phyloP scores from a whole-genome alignment of 2,113 vertebrate genomes.

The Lophius piscatorius region DNA sequence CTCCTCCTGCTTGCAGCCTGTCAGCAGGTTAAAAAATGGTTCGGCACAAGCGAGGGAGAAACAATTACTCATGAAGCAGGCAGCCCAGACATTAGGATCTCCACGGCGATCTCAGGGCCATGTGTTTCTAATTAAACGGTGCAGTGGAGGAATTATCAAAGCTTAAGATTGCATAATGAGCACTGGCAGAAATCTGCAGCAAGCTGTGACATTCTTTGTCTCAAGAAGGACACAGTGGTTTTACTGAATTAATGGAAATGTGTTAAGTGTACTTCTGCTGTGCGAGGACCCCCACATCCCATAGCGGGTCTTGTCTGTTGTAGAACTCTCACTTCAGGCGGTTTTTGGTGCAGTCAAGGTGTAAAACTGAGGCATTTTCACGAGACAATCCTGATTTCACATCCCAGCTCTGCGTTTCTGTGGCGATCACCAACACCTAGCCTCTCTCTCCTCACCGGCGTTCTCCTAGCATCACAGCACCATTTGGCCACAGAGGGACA shows the following conservation, averaged over 20 bases:
- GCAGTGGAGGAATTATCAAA: conserved; percentile 70
- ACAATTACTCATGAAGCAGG: conserved; percentile 73
- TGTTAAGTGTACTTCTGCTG: conserved; percentile 24
- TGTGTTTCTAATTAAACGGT: conserved; percentile 74
- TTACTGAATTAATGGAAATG: conserved; percentile 48
- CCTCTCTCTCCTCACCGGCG: conserved; percentile 39
- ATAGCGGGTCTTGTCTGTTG: background rate
- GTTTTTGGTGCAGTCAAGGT: no score
- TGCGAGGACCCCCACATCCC: background rate
- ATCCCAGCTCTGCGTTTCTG: conserved; percentile 26
- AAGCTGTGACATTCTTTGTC: conserved; percentile 60
- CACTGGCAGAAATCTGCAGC: conserved; percentile 53
- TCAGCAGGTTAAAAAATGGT: conserved; percentile 76
- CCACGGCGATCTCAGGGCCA: conserved; percentile 64
- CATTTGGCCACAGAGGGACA: conserved; percentile 70
- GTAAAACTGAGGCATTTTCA: no score
- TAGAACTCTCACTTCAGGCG: background rate
- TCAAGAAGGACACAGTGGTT: conserved; percentile 50
- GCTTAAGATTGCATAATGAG: conserved; percentile 72
- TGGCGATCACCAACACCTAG: conserved; percentile 56
- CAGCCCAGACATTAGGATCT: conserved; percentile 67
- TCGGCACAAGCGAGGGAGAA: conserved; percentile 61
- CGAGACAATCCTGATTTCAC: conserved; percentile 31
- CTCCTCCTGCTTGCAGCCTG: conserved; percentile 58
- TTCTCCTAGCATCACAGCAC: conserved; percentile 49